Evolutionary conservation across 2,888 invertebrate genomes (phyloP), one percentile per base, ranked within the genome.

Genomic region (Nomada ruficornis): DNA sequence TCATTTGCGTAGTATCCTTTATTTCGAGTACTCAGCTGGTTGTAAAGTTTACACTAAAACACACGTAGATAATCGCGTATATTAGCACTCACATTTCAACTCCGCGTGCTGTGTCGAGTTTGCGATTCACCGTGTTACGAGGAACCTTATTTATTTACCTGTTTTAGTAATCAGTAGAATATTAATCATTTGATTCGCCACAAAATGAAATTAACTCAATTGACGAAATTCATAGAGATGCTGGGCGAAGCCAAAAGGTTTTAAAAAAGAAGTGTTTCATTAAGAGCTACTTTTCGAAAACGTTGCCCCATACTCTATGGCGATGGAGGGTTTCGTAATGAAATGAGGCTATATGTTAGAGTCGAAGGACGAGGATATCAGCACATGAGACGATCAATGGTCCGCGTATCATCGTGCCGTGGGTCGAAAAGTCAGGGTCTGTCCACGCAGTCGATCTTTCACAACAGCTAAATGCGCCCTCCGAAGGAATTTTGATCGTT

Each of bases 341-440:
- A 15, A 70, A 52, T n/a, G 68, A 78, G 71, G 63, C 75, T 71
- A 76, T 83, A 78, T 78, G 78, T 85, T 85, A 83, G 73, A 78
- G 50, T 60, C 85, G 81, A 83, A 85, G 76, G 76, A 80, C 67
- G 78, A 73, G 77, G 78, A 73, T 83, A 77, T 71, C 69, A 80
- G 60, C 75, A 80, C 59, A 80, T 3, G 47, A 60, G 70, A 82
- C 79, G 73, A 84, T 82, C 82, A 79, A 82, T 82, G 84, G 70
- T 73, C 73, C 63, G 26, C 76, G 62, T 67, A 72, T 60, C 62
- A 64, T 77, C 76, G 69, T 75, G 64, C 55, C 57, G 60, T 73
- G 62, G 77, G 75, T 83, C 75, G 69, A 84, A 83, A 78, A 85
- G 75, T 78, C 83, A 83, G 70, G 70, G 78, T 78, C 80, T 70